Evolutionary conservation across 2,797 vertebrate species (phyloP).

Genomic region (Clamator glandarius): DNA sequence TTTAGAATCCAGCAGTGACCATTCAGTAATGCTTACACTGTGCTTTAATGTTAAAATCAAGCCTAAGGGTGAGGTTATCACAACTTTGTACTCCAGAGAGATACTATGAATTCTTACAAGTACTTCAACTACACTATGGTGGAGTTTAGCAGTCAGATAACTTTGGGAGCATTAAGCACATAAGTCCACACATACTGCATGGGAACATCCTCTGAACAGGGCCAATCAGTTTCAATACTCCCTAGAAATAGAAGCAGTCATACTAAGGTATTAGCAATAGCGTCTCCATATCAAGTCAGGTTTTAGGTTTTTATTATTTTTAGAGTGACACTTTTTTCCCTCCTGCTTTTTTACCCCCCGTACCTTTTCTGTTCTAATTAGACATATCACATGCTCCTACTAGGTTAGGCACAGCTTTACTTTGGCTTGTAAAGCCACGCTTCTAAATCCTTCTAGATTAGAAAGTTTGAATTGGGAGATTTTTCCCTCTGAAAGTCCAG

Average conservation of each 20-base stretch:
- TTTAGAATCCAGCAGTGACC: neutral
- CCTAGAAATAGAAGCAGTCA: neutral
- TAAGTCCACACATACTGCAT: rapidly evolving
- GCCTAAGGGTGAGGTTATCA: neutral
- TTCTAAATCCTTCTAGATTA: neutral
- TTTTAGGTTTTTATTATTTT: too few species aligned
- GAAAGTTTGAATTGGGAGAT: neutral
- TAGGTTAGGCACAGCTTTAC: neutral
- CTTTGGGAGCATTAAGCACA: neutral
- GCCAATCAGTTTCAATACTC: neutral
- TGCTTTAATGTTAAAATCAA: neutral
- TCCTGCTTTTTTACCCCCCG: neutral
- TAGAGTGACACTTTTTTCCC: neutral
- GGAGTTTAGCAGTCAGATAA: neutral
- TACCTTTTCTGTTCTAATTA: neutral
- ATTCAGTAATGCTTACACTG: neutral
- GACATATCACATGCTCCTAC: neutral
- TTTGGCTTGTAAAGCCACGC: neutral
- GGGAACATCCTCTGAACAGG: neutral
- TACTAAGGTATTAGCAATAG: neutral
- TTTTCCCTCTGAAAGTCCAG: neutral
- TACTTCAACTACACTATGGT: neutral
- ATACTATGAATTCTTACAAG: neutral
- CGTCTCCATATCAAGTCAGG: neutral
- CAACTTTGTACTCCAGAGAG: neutral